Evolutionary conservation across 2,888 invertebrate species (phyloP), one percentile per base, ranked within the genome.

Genomic region (Gymnosoma rotundatum): DNA sequence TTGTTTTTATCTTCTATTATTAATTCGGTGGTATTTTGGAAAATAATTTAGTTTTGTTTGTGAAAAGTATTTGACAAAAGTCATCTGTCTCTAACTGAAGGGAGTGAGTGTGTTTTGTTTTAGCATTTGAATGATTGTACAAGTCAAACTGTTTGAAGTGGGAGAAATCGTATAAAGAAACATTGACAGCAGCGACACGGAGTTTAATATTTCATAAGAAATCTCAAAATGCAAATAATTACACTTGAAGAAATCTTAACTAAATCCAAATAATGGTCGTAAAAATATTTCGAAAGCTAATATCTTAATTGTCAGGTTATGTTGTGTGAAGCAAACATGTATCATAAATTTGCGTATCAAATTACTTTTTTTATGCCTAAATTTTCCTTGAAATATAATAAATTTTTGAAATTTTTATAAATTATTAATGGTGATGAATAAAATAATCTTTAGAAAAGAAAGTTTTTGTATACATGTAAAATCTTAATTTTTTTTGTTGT

Each of bases 181-280:
- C 60, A 78, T 48, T 78, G 61, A 63, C 69, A 61, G 38, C 69
- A 66, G 58, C 52, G 66, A 73, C 25, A 60, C 60, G 56, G 14
- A 45, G 79, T 80, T 67, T 83, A 61, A 78, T 67, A 76, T 83
- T 83, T 83, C 83, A 83, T 72, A 75, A 83, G 54, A 60, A 66
- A 61, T 42, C 25, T 8, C 25, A 50, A 60, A 67, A 21, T 25
- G n/a, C 18, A 42, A 48, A 32, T 48, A 58, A 60, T 18, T 79
- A 58, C 63, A 78, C 76, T 73, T 25, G 16, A 54, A 48, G 67
- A 61, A 66, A 16, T 36, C 6, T 20, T n/a, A 21, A 14, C 14
- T 32, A 32, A 6, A 25, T 16, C 6, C 45, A 48, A 48, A 48
- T 48, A 14, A 4, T 48, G 45, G 5, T 16, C 45, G 12, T n/a